These are phyloP conservation scores for Saimiri boliviensis DNA, from an alignment of 2,113 vertebrate species.

Conservation along the genomic window DNA sequence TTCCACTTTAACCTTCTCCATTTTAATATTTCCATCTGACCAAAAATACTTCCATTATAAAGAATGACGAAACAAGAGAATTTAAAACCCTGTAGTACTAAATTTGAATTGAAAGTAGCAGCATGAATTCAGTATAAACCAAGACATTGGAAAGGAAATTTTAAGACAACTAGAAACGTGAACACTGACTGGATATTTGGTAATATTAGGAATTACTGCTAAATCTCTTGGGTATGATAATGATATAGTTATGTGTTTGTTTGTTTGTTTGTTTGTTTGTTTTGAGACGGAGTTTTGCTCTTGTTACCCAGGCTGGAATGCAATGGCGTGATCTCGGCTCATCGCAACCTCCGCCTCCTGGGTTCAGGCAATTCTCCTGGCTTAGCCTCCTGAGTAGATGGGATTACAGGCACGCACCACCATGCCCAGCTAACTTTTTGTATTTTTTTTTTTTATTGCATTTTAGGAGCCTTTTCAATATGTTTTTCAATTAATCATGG, in stretches of 20 bases:
- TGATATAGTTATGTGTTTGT: background rate
- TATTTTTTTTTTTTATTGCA: too few relatives aligned
- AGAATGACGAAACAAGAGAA: background rate
- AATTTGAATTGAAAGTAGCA: background rate
- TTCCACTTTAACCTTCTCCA: background rate
- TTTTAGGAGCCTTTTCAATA: background rate
- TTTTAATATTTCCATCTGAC: background rate
- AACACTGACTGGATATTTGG: background rate
- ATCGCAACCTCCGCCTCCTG: too few relatives aligned
- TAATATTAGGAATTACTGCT: background rate
- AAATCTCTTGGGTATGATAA: background rate
- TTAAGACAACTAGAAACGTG: background rate
- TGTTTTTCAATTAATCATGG: background rate
- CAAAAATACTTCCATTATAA: background rate
- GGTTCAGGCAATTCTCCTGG: too few relatives aligned
- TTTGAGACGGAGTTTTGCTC: too few relatives aligned
- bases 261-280: too few relatives aligned
- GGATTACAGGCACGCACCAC: too few relatives aligned
- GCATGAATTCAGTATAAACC: background rate
- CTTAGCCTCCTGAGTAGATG: too few relatives aligned
- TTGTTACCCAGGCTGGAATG: too few relatives aligned
- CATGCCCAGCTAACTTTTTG: too few relatives aligned
- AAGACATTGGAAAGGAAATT: background rate
- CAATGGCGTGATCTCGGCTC: too few relatives aligned
- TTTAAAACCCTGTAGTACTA: background rate